These are phyloP conservation scores for Proteles cristata DNA, from an alignment of 2,113 vertebrate genomes.

Conservation along the genomic window DNA sequence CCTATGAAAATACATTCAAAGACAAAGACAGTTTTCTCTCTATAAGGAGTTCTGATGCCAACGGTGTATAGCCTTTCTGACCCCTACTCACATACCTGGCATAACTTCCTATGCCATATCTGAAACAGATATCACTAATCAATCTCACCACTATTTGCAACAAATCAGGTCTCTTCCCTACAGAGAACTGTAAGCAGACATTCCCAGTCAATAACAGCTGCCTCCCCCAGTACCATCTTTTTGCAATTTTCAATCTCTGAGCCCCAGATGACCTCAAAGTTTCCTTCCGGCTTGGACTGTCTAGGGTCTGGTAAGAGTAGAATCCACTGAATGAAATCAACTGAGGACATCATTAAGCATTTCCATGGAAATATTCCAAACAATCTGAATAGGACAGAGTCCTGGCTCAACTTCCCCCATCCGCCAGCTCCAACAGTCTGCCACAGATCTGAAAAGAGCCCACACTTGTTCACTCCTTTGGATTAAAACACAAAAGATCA, in stretches of 20 bases:
- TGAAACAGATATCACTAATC: constrained; percentile 46
- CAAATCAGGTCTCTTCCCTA: neutral
- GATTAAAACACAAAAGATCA: neutral
- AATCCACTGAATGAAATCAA: neutral
- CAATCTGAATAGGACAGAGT: neutral
- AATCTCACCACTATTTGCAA: neutral
- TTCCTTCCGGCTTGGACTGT: constrained; percentile 2
- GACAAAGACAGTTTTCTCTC: constrained; percentile 19
- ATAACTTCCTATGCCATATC: neutral
- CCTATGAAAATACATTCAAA: neutral
- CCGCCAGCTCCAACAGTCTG: neutral
- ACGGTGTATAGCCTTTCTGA: neutral
- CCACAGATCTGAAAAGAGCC: neutral
- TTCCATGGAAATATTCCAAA: neutral
- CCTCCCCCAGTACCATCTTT: neutral
- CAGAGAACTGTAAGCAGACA: neutral
- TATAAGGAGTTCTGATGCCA: neutral
- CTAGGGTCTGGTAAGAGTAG: neutral
- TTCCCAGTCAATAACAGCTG: neutral
- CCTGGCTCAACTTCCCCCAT: neutral
- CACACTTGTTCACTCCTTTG: neutral
- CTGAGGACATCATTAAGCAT: neutral
- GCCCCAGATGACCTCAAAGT: neutral
- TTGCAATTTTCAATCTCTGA: constrained; percentile 2
- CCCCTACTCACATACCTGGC: neutral